Evolutionary conservation across 2,797 vertebrate genomes (phyloP), one percentile per base, ranked within the genome.

Genomic region (Huso huso): DNA sequence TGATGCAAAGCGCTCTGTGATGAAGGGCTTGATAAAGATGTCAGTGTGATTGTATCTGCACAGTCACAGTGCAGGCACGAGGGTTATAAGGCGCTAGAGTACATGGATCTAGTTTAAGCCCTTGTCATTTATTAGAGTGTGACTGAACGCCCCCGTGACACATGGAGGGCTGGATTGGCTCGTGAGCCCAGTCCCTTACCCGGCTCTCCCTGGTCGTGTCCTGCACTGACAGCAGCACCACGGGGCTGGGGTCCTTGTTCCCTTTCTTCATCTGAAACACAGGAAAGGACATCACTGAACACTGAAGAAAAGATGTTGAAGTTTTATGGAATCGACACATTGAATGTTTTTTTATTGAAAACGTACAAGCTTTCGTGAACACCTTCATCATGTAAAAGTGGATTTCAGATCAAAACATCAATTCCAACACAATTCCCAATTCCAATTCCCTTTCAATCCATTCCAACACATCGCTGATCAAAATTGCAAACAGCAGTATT

Each of bases 201-300:
- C 85, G 93, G 87, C 93, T 97, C 75, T 97, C 94, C 77, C 79
- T 87, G 0, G 92, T 95, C 55, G 91, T 78, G 7, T 96, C 94
- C 77, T 95, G 93, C 71, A 95, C 73, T 6, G 94, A 95, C 64
- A 96, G 75, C 71, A 93, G 94, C 63, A 92, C 94, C 86, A 96
- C 73, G 2, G 95, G 93, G 73, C 90, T 96, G 3, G 95, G 94
- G 63, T 92, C 89, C 74, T 92, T 95, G 64, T 89, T 92, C 0
- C 90, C 88, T 76, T 95, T 95, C 81, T 94, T 94, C 76, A 95
- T 79, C 94, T 97, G 68, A 7, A 84, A 77, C 55, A 75, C 58
- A 67, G 64, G 51, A 4, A 70, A 23, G 23, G 15, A 6, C 10
- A 66, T 4, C 7, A 6, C n/a, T n/a, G n/a, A 10, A 55, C 53